These are phyloP conservation scores for Paragorgia papillata DNA, from an alignment of 92 coral and sea anemone genomes.

Conservation along the genomic window DNA sequence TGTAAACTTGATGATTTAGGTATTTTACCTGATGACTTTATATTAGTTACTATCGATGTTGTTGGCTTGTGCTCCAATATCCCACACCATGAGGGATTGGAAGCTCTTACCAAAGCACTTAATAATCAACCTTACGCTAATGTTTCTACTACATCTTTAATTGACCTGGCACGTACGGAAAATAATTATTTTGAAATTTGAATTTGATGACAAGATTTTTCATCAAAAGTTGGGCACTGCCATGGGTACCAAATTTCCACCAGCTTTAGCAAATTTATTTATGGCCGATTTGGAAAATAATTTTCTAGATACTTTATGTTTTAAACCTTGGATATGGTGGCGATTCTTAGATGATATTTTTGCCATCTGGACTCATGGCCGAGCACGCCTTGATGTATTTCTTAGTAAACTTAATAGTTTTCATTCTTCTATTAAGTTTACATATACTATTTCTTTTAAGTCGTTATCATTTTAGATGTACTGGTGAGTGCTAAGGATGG, in stretches of 20 bases:
- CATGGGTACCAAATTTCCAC: slow-evolving; percentile 30
- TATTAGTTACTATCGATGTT: not conserved
- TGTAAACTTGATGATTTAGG: not conserved
- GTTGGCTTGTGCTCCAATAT: not conserved
- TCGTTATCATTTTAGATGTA: too few species aligned
- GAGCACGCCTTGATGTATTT: too few species aligned
- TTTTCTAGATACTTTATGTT: too few species aligned
- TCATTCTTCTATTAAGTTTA: too few species aligned
- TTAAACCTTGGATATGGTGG: too few species aligned
- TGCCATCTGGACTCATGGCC: too few species aligned
- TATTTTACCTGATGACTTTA: not conserved
- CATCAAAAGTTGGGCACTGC: slow-evolving; percentile 26
- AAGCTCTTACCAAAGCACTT: not conserved
- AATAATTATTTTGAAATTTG: slow-evolving; percentile 30
- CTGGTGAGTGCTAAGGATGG: too few species aligned
- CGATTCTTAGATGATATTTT: too few species aligned
- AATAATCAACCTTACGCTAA: not conserved
- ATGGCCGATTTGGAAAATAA: not conserved
- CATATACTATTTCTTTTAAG: too few species aligned
- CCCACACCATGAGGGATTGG: not conserved
- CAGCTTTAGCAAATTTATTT: slow-evolving; percentile 15
- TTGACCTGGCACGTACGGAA: not conserved
- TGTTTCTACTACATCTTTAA: not conserved
- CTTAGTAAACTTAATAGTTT: too few species aligned
- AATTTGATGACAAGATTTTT: slow-evolving; percentile 15